Evolutionary conservation across 2,113 vertebrate genomes (phyloP).

Genomic region (Neofelis nebulosa): DNA sequence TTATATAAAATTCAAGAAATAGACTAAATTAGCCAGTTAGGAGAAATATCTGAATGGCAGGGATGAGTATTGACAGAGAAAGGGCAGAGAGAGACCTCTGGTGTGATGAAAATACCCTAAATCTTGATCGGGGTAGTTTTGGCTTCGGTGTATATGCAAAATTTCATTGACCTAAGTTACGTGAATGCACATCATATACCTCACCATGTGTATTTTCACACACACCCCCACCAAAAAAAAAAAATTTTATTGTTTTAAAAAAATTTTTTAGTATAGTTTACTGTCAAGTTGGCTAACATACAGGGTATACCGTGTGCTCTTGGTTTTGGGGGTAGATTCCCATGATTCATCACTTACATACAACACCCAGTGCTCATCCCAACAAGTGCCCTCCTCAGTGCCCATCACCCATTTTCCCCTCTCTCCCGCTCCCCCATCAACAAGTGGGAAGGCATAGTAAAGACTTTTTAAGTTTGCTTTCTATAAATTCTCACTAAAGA

Average conservation of each 20-base stretch:
- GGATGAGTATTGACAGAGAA: neutral
- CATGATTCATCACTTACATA: too few species aligned
- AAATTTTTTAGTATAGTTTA: too few species aligned
- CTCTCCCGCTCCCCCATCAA: too few species aligned
- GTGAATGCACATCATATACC: neutral
- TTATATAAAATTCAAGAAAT: constrained; percentile 43
- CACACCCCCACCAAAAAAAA: neutral
- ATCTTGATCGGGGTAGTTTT: neutral
- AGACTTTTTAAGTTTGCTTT: neutral
- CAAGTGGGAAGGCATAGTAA: neutral
- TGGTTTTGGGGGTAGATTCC: too few species aligned
- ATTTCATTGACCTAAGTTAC: neutral
- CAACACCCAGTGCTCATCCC: too few species aligned
- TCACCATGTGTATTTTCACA: neutral
- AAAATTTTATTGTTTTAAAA: neutral
- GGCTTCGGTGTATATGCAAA: neutral
- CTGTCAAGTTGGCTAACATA: too few species aligned
- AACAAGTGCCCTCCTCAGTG: too few species aligned
- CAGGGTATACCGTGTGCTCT: too few species aligned
- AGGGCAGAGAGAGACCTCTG: neutral
- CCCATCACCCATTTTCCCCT: too few species aligned
- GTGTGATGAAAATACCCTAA: neutral
- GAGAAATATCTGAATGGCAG: neutral
- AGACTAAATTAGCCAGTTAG: neutral
- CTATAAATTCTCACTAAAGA: constrained; percentile 7